phyloP scores from a whole-genome alignment of 2,888 invertebrate species.

The Phoenoteleia sp. region DNA sequence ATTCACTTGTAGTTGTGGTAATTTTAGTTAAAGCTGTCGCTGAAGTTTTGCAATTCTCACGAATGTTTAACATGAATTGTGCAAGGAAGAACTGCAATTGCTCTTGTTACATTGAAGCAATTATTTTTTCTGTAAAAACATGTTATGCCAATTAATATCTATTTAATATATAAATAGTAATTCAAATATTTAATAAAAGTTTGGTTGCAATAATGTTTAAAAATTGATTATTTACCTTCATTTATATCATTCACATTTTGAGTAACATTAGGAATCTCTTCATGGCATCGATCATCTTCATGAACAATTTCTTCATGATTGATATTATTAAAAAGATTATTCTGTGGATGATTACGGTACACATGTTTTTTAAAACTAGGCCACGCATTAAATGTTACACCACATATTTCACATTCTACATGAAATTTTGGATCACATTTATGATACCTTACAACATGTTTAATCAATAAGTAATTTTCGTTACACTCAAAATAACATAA shows the following conservation, averaged over 20 bases:
- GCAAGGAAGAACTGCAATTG: constrained; percentile 17
- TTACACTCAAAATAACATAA: constrained; percentile 9
- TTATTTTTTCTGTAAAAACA: constrained; percentile 9
- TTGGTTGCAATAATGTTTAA: not conserved
- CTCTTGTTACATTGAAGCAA: not conserved
- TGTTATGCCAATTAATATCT: no score
- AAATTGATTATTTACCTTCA: not conserved
- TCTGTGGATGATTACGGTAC: no score
- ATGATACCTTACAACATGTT: not conserved
- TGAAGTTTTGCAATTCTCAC: constrained; percentile 21
- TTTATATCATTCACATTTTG: not conserved
- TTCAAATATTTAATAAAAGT: no score
- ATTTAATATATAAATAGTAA: no score
- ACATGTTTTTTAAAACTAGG: constrained; percentile 5
- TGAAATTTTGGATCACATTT: constrained; percentile 1
- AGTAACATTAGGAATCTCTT: not conserved
- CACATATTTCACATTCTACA: not conserved
- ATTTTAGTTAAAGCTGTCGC: constrained; percentile 2
- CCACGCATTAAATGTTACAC: not conserved
- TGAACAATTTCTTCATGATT: not conserved
- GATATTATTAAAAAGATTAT: no score
- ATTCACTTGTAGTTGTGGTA: constrained; percentile 12
- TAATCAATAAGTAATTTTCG: not conserved
- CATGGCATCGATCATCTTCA: not conserved
- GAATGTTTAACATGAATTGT: constrained; percentile 18